phyloP scores from a whole-genome alignment of 2,888 invertebrate species.

The Euclidia mi region DNA sequence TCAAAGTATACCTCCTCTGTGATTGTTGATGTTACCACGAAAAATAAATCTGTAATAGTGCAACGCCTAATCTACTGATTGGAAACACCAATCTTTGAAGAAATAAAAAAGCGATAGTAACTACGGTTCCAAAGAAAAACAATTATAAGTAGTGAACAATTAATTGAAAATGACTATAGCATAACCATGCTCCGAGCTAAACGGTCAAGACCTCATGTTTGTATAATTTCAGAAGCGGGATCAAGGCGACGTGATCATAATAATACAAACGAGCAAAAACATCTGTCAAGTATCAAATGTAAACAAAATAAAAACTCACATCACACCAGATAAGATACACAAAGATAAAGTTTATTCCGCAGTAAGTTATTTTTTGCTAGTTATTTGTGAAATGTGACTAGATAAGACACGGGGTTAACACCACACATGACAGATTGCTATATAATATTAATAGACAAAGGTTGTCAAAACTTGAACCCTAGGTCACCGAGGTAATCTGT shows the following conservation, averaged over 20 bases:
- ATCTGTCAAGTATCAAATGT: slow-evolving; percentile 30
- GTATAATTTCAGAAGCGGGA: slow-evolving; percentile 16
- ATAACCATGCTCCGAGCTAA: background rate
- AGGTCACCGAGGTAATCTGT: slow-evolving; percentile 13
- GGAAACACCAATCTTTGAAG: too few relatives aligned
- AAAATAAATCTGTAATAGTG: too few relatives aligned
- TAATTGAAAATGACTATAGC: background rate
- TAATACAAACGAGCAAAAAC: slow-evolving; percentile 25
- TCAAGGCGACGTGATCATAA: slow-evolving; percentile 25
- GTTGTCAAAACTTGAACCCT: slow-evolving; percentile 22
- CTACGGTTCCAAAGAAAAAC: background rate
- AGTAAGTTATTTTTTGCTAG: slow-evolving; percentile 48
- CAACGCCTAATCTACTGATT: too few relatives aligned
- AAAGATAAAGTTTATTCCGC: slow-evolving; percentile 60
- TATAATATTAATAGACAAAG: slow-evolving; percentile 27
- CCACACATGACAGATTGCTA: slow-evolving; percentile 25
- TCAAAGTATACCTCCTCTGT: too few relatives aligned
- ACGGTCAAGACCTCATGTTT: slow-evolving; percentile 25
- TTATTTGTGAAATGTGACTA: slow-evolving; percentile 49
- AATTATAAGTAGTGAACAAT: background rate
- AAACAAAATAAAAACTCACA: slow-evolving; percentile 42
- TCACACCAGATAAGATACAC: slow-evolving; percentile 59
- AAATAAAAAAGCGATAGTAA: too few relatives aligned
- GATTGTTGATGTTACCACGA: too few relatives aligned
- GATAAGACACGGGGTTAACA: slow-evolving; percentile 50